Conservation (phyloP, 2,113 vertebrate genomes). For the Apteryx mantelli region DNA sequence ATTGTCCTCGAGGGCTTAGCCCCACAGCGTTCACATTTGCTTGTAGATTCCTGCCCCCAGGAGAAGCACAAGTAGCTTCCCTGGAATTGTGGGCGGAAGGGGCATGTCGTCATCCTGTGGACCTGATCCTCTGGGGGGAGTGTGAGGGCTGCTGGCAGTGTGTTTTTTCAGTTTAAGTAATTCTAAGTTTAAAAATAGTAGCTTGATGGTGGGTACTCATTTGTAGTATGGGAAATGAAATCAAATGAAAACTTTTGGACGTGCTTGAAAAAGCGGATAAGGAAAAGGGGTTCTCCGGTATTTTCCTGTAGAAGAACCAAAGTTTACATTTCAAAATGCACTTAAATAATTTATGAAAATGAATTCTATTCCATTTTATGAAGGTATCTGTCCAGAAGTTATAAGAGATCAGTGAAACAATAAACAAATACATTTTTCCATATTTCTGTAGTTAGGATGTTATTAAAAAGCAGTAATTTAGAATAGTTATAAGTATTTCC, state of each 20-base stretch:
- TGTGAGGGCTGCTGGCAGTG: rapidly evolving
- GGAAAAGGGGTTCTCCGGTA: background rate
- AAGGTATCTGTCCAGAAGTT: background rate
- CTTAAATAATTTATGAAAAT: background rate
- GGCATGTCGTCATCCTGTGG: background rate
- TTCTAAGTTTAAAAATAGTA: background rate
- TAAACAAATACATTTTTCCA: background rate
- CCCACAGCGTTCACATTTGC: background rate
- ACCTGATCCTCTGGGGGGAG: background rate
- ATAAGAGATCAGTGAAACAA: background rate
- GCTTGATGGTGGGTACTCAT: rapidly evolving
- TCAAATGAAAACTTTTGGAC: background rate
- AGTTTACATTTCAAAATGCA: background rate
- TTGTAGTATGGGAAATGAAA: background rate
- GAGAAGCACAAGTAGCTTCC: background rate
- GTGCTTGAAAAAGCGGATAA: background rate
- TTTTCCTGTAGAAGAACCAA: background rate
- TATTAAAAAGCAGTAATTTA: background rate
- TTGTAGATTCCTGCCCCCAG: rapidly evolving
- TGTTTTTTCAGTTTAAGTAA: background rate
- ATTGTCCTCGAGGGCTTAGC: background rate
- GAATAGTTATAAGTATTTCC: background rate
- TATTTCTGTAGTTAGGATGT: background rate
- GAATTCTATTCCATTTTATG: background rate
- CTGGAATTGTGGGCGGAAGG: background rate